Percentiles rank a stretch among this genome's conserved stretches.
Evolutionary conservation across 2,113 vertebrate species (phyloP).

Genomic region (Symphodus melops): DNA sequence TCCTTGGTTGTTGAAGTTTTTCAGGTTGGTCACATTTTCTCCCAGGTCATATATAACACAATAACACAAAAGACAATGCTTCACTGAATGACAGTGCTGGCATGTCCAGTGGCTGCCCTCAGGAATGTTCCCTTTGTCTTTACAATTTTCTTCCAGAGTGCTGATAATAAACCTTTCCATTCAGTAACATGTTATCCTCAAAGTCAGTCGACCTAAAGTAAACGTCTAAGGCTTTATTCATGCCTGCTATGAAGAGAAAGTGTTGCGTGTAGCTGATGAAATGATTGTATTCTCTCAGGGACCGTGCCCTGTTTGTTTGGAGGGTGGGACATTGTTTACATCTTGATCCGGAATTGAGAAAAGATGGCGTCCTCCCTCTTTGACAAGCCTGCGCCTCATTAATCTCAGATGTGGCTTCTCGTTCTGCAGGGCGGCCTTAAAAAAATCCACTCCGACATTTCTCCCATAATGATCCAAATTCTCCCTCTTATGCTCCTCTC

Average conservation of each 20-base stretch:
- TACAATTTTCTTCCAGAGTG: slow-evolving; percentile 51
- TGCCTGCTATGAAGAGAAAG: slow-evolving; percentile 63
- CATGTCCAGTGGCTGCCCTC: slow-evolving; percentile 60
- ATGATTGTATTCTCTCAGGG: slow-evolving; percentile 58
- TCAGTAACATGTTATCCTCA: slow-evolving; percentile 45
- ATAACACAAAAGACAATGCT: slow-evolving; percentile 57
- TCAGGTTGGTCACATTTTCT: slow-evolving; percentile 23
- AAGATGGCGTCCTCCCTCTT: slow-evolving; percentile 62
- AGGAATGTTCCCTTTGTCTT: slow-evolving; percentile 78
- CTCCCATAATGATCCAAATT: slow-evolving; percentile 33
- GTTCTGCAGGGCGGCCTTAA: slow-evolving; percentile 30
- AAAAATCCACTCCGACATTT: slow-evolving; percentile 43
- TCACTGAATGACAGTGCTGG: slow-evolving; percentile 52
- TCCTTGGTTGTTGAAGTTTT: neutral
- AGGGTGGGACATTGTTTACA: slow-evolving; percentile 70
- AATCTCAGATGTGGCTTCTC: slow-evolving; percentile 70
- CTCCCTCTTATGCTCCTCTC: slow-evolving; percentile 30
- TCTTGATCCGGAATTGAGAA: slow-evolving; percentile 64
- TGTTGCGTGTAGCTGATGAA: slow-evolving; percentile 65
- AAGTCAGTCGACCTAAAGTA: slow-evolving; percentile 17
- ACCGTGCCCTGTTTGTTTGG: slow-evolving; percentile 67
- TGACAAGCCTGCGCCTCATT: slow-evolving; percentile 63
- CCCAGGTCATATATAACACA: slow-evolving; percentile 24
- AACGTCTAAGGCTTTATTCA: slow-evolving; percentile 2
- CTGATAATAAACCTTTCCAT: slow-evolving; percentile 70